These are phyloP conservation scores for Balearica regulorum DNA, from an alignment of 2,797 vertebrate genomes.

Conservation along the genomic window DNA sequence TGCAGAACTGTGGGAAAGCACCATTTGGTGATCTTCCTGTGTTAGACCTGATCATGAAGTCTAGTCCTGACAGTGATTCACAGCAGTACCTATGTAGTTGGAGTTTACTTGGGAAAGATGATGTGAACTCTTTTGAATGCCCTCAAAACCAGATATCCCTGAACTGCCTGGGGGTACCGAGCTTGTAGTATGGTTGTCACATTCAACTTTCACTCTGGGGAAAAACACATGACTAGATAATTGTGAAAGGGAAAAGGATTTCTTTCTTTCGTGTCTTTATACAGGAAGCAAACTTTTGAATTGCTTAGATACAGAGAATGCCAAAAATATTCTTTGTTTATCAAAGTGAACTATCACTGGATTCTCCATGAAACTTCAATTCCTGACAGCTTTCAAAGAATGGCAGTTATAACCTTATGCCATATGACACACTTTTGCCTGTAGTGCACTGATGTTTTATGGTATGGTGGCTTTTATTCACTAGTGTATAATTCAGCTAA, in stretches of 20 bases:
- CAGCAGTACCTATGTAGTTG: neutral
- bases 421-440: neutral
- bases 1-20: neutral
- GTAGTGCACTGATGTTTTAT: neutral
- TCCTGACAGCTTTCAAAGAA: neutral
- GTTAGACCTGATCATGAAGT: neutral
- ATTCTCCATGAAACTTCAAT: neutral
- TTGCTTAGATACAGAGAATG: neutral
- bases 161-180: neutral
- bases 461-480: neutral
- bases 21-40: neutral
- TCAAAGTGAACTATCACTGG: neutral
- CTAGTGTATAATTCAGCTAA: neutral
- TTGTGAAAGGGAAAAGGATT: neutral
- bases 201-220: neutral
- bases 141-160: neutral
- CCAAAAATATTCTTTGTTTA: neutral
- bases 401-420: neutral
- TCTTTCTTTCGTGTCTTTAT: neutral
- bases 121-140: neutral
- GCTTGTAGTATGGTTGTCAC: neutral
- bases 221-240: neutral
- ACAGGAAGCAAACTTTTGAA: neutral
- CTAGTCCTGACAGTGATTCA: neutral
- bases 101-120: neutral